These are phyloP conservation scores for Saguinus imperator DNA, from an alignment of 2,113 vertebrate genomes.

Conservation along the genomic window DNA sequence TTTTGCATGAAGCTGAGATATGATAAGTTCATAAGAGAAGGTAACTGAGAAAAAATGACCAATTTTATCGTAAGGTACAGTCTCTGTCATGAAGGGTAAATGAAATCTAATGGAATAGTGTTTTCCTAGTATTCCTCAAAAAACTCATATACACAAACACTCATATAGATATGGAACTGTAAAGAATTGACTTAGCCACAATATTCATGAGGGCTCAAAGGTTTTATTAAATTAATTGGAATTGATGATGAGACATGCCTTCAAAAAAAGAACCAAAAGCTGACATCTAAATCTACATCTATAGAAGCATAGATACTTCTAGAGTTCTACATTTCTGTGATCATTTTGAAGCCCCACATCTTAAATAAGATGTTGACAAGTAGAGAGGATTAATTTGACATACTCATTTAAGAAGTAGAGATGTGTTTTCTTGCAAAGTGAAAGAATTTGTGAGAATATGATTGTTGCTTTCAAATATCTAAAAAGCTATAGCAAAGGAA, in stretches of 20 bases:
- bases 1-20: background rate
- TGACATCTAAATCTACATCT: background rate
- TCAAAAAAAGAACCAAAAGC: background rate
- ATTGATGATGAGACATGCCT: background rate
- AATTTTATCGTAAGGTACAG: background rate
- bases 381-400: background rate
- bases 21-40: background rate
- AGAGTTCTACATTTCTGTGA: background rate
- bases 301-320: background rate
- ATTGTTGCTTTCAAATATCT: background rate
- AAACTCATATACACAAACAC: background rate
- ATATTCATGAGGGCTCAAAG: background rate
- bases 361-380: background rate
- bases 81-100: background rate
- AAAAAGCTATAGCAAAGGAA: background rate
- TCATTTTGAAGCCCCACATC: background rate
- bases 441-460: background rate
- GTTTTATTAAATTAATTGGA: background rate
- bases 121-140: background rate
- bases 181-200: background rate
- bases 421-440: background rate
- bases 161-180: background rate
- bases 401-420: background rate
- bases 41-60: background rate
- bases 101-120: background rate